These are phyloP conservation scores for Strix uralensis DNA, from an alignment of 2,113 vertebrate species.

Conservation along the genomic window DNA sequence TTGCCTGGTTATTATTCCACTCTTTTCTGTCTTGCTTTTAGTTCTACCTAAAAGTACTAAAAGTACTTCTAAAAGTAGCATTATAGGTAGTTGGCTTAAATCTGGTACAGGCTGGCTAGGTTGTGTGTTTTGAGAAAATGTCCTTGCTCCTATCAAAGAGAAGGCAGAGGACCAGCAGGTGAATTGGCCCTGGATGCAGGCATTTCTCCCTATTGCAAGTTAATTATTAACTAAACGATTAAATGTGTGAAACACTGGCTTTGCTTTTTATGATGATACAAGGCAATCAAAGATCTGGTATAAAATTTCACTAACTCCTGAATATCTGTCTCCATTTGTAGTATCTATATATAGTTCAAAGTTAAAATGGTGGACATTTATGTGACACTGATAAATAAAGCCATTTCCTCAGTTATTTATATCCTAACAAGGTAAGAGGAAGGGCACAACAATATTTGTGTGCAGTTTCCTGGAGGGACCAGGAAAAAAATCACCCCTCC, in stretches of 20 bases:
- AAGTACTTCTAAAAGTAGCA: background rate
- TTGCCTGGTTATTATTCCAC: background rate
- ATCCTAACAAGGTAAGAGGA: background rate
- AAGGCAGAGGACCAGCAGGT: background rate
- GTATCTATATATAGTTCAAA: background rate
- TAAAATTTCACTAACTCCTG: background rate
- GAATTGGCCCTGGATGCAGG: background rate
- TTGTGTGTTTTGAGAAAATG: background rate
- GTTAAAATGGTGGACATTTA: background rate
- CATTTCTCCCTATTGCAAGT: background rate
- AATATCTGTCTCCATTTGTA: background rate
- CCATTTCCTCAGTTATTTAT: slow-evolving; percentile 8
- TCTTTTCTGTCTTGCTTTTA: background rate
- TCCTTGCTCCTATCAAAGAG: background rate
- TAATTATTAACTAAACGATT: slow-evolving; percentile 1
- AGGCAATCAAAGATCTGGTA: background rate
- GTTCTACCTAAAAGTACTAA: accelerated
- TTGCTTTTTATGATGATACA: background rate
- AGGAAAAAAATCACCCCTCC: background rate
- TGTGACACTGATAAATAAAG: background rate
- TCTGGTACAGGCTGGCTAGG: background rate
- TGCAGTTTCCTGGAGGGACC: background rate
- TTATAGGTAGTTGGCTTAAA: background rate
- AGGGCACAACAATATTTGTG: background rate
- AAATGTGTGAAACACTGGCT: background rate